Base-by-base conservation (phyloP, 2,888 invertebrate species). In the Criorhina ranunculi region DNA sequence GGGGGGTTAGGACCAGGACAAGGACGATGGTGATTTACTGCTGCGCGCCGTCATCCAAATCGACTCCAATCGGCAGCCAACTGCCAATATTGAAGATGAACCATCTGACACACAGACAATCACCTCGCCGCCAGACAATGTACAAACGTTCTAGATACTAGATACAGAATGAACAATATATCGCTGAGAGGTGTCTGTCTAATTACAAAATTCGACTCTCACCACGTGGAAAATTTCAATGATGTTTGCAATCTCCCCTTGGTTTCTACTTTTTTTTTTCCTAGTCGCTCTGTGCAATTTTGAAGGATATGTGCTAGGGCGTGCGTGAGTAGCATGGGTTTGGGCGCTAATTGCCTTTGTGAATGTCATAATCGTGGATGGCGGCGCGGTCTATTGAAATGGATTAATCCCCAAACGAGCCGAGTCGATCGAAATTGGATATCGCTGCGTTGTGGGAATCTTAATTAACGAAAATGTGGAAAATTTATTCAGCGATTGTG, bases 121-220 rank as follows among this genome's bases (percentile, higher is more conserved):
- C 62, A 72, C 70, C 57, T 72, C 7, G 31, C 55, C 55, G 60
- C 53, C 59, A 80, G 75, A 80, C 60, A 80, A 46, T 62, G 53
- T 29, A 17, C 49, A 7, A 19, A 57, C 37, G 24, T 5, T 12
- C 33, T 31, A 46, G 64, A 62, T 69, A 51, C 37, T n/a, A 42
- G 53, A 53, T 37, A 60, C 67, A 53, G 59, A 57, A 19, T 42
- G 42, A 37, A 19, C 49, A 42, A 37, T 73, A 53, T 67, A 60
- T 73, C 19, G 75, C 53, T 62, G 64, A 66, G 69, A 80, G 75
- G 80, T 85, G 85, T 85, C 75, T 55, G 69, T 80, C 80, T 85
- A 80, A 85, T 85, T 85, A 85, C 75, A 59, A 85, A 85, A 76
- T 76, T 80, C 80, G 75, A 40, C 79, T 70, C 80, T 76, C 40